Evolutionary conservation across 2,113 vertebrate genomes (phyloP).

Genomic region (Cyphotilapia sp.): DNA sequence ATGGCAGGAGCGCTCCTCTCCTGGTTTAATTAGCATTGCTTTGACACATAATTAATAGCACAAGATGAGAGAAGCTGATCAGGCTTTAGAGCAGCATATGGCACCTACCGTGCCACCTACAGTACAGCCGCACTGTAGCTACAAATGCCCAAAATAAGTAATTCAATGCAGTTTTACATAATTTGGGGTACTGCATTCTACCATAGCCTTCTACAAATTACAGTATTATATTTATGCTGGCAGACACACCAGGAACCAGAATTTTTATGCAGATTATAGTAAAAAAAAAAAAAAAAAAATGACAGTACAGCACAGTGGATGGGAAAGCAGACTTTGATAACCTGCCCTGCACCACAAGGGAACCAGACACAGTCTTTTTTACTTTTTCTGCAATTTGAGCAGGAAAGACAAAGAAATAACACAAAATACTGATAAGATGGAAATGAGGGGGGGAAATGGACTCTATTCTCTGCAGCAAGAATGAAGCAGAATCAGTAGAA

Average conservation of each 20-base stretch:
- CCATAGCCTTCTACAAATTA: background rate
- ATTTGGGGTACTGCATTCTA: background rate
- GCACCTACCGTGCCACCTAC: background rate
- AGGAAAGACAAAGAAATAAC: background rate
- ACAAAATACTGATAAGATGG: background rate
- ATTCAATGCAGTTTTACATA: background rate
- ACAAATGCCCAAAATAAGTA: background rate
- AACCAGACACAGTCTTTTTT: background rate
- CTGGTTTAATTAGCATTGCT: slow-evolving; percentile 42
- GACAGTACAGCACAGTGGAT: background rate
- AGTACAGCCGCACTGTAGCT: background rate
- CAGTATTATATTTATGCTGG: background rate
- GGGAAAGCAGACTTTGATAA: background rate
- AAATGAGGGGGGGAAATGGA: background rate
- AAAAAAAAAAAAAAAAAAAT: too few relatives aligned
- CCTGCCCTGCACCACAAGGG: background rate
- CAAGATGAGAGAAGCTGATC: slow-evolving; percentile 29
- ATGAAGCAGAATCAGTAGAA: background rate
- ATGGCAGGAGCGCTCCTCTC: slow-evolving; percentile 38
- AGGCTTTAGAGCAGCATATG: slow-evolving; percentile 24
- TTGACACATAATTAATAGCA: slow-evolving; percentile 50
- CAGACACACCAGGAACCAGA: background rate
- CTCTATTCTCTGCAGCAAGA: background rate
- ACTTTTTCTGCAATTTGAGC: background rate
- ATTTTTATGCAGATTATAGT: background rate